phyloP scores from a whole-genome alignment of 1,140 invertebrate species.

The Bombus haemorrhoidalis region DNA sequence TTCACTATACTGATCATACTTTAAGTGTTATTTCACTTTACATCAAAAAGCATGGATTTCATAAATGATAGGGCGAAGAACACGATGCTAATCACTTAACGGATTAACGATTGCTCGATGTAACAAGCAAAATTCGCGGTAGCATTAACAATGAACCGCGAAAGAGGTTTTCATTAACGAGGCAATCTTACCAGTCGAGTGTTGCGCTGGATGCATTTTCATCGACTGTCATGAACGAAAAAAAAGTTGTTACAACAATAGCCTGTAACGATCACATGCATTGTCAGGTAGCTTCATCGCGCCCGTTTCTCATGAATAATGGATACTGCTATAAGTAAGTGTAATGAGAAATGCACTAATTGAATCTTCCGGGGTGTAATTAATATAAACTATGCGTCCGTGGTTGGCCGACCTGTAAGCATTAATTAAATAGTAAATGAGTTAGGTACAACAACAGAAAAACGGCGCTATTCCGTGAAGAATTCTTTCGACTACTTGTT shows the following conservation, averaged over 20 bases:
- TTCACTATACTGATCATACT: background rate
- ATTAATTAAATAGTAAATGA: slow-evolving; percentile 76
- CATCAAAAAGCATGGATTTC: background rate
- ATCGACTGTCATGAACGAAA: slow-evolving; percentile 37
- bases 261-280: slow-evolving; percentile 64
- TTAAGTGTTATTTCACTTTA: background rate
- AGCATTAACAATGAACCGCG: slow-evolving; percentile 12
- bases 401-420: slow-evolving; percentile 65
- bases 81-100: background rate
- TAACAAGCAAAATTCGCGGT: slow-evolving; percentile 22
- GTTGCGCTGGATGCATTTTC: slow-evolving; percentile 37
- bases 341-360: slow-evolving; percentile 82
- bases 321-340: slow-evolving; percentile 79
- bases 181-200: background rate
- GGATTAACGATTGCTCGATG: slow-evolving; percentile 10
- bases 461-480: slow-evolving; percentile 34
- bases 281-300: slow-evolving; percentile 69
- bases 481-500: slow-evolving; percentile 38
- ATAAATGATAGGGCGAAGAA: background rate
- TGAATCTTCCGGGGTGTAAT: slow-evolving; percentile 81
- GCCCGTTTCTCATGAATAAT: slow-evolving; percentile 78
- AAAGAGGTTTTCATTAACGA: slow-evolving; percentile 25
- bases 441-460: slow-evolving; percentile 46
- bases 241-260: slow-evolving; percentile 31
- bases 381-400: slow-evolving; percentile 79